Evolutionary conservation across 2,888 invertebrate genomes (phyloP), one percentile per base, ranked within the genome.

Genomic region (Orchesellides sinensis): DNA sequence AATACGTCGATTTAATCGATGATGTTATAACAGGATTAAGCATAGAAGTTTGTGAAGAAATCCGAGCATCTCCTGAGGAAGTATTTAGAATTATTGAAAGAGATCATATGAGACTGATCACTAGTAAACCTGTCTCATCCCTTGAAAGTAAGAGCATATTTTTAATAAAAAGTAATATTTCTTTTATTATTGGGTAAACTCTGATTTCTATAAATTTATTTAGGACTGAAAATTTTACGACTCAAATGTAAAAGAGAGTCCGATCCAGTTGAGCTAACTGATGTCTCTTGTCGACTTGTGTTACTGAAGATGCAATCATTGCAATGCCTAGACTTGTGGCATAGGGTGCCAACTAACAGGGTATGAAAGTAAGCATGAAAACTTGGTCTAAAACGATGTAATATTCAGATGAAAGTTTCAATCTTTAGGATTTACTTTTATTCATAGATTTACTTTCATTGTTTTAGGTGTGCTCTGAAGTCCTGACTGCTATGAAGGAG

Each of bases 131-230:
- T 6, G 61, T 86, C n/a, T 83, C 84, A 0, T 79, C 49, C 23
- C 70, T 86, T 17, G 47, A 70, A 84, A 84, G 86, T 86, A 82
- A 47, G 59, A n/a, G n/a, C n/a, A n/a, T n/a, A n/a, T n/a, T n/a
- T n/a, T n/a, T n/a, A n/a, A n/a, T n/a, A n/a, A n/a, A n/a, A n/a
- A n/a, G n/a, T n/a, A n/a, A n/a, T n/a, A n/a, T n/a, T n/a, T n/a
- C n/a, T n/a, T n/a, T n/a, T n/a, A n/a, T n/a, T n/a, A n/a, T n/a
- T n/a, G n/a, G n/a, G n/a, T n/a, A n/a, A n/a, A n/a, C n/a, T n/a
- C n/a, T n/a, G n/a, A n/a, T n/a, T n/a, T 25, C 70, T 40, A 32
- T 25, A 17, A 47, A 29, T 32, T 35, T 25, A 5, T 81, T n/a
- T 70, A 86, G 86, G 83, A 65, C 73, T 86, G 70, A 84, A 83